Conservation (phyloP, 1,140 invertebrate genomes). For the Drosophila elegans region DNA sequence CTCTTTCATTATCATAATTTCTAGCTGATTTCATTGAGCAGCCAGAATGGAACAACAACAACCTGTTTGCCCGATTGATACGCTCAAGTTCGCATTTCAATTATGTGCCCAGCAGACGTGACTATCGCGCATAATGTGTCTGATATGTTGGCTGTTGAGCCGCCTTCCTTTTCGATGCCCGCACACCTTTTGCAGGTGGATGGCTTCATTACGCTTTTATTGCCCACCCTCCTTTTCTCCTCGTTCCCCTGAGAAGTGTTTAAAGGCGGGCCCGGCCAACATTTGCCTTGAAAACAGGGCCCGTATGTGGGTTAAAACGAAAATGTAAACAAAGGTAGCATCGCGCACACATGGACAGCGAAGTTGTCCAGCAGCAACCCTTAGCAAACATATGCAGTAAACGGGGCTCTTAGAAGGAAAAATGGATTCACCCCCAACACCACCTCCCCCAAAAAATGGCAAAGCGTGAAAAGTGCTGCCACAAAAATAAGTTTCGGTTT, state of each 20-base stretch:
- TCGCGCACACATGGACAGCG: slow-evolving; percentile 64
- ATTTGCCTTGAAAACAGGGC: slow-evolving; percentile 44
- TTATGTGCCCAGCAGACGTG: slow-evolving; percentile 74
- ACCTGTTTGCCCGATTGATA: slow-evolving; percentile 73
- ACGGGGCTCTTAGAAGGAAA: slow-evolving; percentile 9
- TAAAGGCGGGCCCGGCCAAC: slow-evolving; percentile 56
- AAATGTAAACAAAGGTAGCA: slow-evolving; percentile 78
- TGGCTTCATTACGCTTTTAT: slow-evolving; percentile 61
- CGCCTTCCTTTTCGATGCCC: slow-evolving; percentile 19
- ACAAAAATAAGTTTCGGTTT: slow-evolving; percentile 69
- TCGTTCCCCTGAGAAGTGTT: slow-evolving; percentile 50
- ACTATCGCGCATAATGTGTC: slow-evolving; percentile 74
- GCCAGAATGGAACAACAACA: slow-evolving; percentile 35
- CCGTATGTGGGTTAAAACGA: slow-evolving; percentile 76
- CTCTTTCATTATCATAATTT: slow-evolving; percentile 81
- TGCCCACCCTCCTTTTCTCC: not conserved
- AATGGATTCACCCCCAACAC: slow-evolving; percentile 2
- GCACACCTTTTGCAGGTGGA: slow-evolving; percentile 57
- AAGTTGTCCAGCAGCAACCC: slow-evolving; percentile 41
- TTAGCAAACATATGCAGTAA: slow-evolving; percentile 61
- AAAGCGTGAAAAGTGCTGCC: slow-evolving; percentile 81
- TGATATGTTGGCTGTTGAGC: slow-evolving; percentile 47
- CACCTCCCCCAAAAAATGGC: slow-evolving; percentile 47
- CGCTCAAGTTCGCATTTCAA: slow-evolving; percentile 80
- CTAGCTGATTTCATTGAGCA: slow-evolving; percentile 74